These are phyloP conservation scores for Sussaba pulchella DNA, from an alignment of 2,888 invertebrate species.

Conservation along the genomic window DNA sequence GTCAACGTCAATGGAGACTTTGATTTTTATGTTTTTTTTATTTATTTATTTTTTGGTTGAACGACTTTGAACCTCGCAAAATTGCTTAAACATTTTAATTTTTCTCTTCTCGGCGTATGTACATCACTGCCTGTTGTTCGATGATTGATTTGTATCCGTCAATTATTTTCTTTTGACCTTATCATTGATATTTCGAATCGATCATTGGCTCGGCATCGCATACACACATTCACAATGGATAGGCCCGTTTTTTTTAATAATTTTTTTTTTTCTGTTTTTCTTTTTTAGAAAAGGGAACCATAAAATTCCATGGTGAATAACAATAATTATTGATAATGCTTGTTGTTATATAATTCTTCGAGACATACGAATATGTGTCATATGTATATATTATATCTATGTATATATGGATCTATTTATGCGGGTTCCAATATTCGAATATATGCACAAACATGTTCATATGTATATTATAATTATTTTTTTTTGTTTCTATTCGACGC, in stretches of 20 bases:
- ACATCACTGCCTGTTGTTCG: conserved; percentile 32
- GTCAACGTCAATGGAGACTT: background rate
- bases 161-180: conserved; percentile 18
- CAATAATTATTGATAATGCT: conserved; percentile 64
- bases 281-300: conserved; percentile 65
- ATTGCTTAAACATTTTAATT: background rate
- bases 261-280: conserved; percentile 50
- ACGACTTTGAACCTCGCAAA: conserved; percentile 14
- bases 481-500: conserved; percentile 22
- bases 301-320: conserved; percentile 65
- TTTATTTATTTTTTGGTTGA: conserved; percentile 19
- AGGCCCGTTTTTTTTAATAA: conserved; percentile 73
- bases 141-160: background rate
- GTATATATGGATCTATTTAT: conserved; percentile 61
- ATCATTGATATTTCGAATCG: conserved; percentile 56
- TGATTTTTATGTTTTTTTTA: background rate
- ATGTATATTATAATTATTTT: conserved; percentile 42
- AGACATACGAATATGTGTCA: conserved; percentile 64
- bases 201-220: conserved; percentile 59
- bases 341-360: conserved; percentile 62
- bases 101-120: conserved; percentile 46
- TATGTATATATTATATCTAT: conserved; percentile 56
- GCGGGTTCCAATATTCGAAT: conserved; percentile 52
- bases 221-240: conserved; percentile 68
- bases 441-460: conserved; percentile 45